A percentile compares a stretch with the other conserved stretches of the same genome.
These are phyloP conservation scores for Gobionotothen gibberifrons DNA, from an alignment of 2,797 vertebrate species.

Conservation along the genomic window DNA sequence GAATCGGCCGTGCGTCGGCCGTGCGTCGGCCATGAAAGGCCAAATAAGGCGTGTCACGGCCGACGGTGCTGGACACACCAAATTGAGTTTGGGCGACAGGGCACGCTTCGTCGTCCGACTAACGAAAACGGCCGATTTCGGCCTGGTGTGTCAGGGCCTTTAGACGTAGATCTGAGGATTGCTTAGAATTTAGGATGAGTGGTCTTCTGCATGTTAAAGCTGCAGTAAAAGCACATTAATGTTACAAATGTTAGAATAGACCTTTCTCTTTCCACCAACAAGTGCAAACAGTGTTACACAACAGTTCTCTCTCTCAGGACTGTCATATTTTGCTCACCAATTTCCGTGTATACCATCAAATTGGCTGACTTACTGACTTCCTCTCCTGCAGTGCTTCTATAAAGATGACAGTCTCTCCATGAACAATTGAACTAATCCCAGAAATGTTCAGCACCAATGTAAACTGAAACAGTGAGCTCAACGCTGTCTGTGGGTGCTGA, in stretches of 20 bases:
- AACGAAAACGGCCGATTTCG: no score
- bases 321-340: constrained; percentile 37
- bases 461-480: neutral
- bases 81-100: no score
- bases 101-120: no score
- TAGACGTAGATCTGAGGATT: no score
- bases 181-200: no score
- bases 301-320: neutral
- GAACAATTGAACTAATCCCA: constrained; percentile 18
- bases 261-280: neutral
- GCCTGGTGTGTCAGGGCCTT: no score
- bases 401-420: constrained; percentile 12
- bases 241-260: neutral
- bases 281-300: neutral
- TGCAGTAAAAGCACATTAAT: neutral
- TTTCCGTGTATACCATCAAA: constrained; percentile 28
- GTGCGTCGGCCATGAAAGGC: no score
- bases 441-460: neutral
- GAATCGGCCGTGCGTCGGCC: no score
- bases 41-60: no score
- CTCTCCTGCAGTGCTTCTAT: neutral
- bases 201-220: neutral
- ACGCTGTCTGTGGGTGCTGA: neutral
- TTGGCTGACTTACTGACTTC: constrained; percentile 39
- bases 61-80: no score